Base-by-base conservation (phyloP, 2,888 invertebrate genomes). In the Phengaris arion region DNA sequence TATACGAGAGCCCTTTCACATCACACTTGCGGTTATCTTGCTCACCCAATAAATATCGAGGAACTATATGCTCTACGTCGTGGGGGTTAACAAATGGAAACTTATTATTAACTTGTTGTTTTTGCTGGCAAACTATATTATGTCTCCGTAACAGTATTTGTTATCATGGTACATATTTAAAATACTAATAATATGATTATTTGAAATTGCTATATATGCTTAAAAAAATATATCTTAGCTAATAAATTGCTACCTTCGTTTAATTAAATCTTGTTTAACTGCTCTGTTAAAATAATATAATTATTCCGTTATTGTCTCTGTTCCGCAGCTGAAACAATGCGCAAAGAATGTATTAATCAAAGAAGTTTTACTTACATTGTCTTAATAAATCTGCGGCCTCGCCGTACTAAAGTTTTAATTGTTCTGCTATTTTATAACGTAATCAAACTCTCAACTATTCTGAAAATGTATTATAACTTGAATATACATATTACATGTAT, bases 381-480 rank as follows among this genome's bases (percentile, higher is more conserved):
- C 35, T 64, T 64, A 45, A 64, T 64, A 64, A 64, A 64, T 69
- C 48, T 69, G 69, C 15, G 69, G 69, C 69, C 46, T 68, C 48
- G 48, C 15, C 48, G 46, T 48, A 48, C 69, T 64, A 76, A 83
- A 86, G 85, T 85, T 87, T 84, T 86, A 86, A 86, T 86, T 86
- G 84, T 86, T 85, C 84, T 82, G 85, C 80, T 82, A 84, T 86
- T 86, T 84, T 81, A 83, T 82, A 84, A 84, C 81, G 83, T 83
- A 82, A 79, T 81, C 81, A 81, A 85, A 81, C 77, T 78, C 64
- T 45, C 35, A 64, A 64, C 64, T 64, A 64, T 64, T 45, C 12
- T 10, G 12, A 35, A 5, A 12, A 64, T 45, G 22, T 59, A 64
- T 64, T 64, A 52, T 12, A 2, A 64, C 64, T 35, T 64, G 10